These are phyloP conservation scores for Calycopis cecrops DNA, from an alignment of 1,140 invertebrate species.

Conservation along the genomic window DNA sequence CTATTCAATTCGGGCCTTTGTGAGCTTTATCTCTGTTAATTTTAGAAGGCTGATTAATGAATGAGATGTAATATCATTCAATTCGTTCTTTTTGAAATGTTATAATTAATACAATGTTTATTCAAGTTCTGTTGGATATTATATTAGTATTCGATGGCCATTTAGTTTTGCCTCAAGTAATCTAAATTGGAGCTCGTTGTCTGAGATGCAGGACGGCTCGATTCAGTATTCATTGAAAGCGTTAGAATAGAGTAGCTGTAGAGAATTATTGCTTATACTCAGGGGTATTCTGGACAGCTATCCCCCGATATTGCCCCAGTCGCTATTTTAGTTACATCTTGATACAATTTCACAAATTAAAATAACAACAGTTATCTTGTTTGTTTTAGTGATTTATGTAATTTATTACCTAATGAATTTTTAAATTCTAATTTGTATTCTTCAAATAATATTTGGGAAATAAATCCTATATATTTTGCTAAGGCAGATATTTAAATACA, in stretches of 20 bases:
- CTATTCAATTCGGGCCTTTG: slow-evolving; percentile 59
- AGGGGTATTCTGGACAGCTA: slow-evolving; percentile 44
- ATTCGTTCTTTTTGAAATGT: no score
- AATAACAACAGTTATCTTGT: no score
- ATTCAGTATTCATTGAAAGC: slow-evolving; percentile 64
- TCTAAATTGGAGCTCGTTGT: slow-evolving; percentile 67
- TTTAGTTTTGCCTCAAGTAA: slow-evolving; percentile 36
- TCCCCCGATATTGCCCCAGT: slow-evolving; percentile 23
- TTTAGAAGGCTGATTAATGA: slow-evolving; percentile 65
- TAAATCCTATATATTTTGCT: no score
- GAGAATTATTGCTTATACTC: slow-evolving; percentile 68
- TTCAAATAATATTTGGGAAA: no score
- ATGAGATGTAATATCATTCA: slow-evolving; percentile 34
- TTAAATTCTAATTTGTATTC: no score
- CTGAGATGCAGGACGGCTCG: slow-evolving; percentile 46
- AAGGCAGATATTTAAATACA: no score
- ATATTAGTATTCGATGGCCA: neutral
- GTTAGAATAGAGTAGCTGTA: slow-evolving; percentile 49
- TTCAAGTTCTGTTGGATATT: neutral
- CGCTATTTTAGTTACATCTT: slow-evolving; percentile 9
- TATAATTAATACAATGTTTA: neutral
- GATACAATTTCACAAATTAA: slow-evolving; percentile 11
- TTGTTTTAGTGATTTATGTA: no score
- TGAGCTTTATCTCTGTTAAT: slow-evolving; percentile 66
- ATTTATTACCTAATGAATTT: no score